A percentile compares a stretch with the other conserved stretches of the same genome.
phyloP scores from a whole-genome alignment of 2,113 vertebrate species.

The Petroica traversi region DNA sequence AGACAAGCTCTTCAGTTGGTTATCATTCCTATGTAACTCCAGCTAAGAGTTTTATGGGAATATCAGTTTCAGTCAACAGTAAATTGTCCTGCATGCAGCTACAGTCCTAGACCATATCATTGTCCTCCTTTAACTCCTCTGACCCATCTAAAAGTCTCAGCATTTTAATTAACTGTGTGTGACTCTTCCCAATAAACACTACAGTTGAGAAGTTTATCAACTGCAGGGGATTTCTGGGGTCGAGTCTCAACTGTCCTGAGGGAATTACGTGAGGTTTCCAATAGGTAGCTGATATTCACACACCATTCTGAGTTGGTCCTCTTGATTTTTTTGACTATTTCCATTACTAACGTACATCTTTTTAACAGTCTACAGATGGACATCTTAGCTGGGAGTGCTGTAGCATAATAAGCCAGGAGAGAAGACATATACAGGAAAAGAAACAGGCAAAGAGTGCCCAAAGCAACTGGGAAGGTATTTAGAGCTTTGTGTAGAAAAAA shows the following conservation, averaged over 20 bases:
- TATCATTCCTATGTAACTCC: background rate
- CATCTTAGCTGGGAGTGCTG: background rate
- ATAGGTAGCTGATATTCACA: background rate
- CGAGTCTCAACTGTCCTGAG: background rate
- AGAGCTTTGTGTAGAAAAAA: conserved; percentile 22
- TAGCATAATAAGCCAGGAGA: background rate
- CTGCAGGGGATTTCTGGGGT: background rate
- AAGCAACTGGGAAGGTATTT: background rate
- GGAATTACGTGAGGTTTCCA: background rate
- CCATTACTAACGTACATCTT: background rate
- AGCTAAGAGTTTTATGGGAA: background rate
- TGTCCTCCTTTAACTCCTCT: background rate
- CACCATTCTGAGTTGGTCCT: background rate
- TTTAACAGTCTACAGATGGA: background rate
- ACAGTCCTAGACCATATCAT: background rate
- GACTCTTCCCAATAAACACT: background rate
- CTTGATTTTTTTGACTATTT: background rate
- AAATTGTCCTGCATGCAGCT: background rate
- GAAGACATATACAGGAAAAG: background rate
- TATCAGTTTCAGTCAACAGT: background rate
- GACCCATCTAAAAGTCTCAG: background rate
- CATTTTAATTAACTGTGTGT: background rate
- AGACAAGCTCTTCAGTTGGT: background rate
- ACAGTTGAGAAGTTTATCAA: background rate
- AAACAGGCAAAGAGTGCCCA: background rate